Conservation (phyloP, 2,888 invertebrate genomes). For the Pycnomerus fuliginosus region DNA sequence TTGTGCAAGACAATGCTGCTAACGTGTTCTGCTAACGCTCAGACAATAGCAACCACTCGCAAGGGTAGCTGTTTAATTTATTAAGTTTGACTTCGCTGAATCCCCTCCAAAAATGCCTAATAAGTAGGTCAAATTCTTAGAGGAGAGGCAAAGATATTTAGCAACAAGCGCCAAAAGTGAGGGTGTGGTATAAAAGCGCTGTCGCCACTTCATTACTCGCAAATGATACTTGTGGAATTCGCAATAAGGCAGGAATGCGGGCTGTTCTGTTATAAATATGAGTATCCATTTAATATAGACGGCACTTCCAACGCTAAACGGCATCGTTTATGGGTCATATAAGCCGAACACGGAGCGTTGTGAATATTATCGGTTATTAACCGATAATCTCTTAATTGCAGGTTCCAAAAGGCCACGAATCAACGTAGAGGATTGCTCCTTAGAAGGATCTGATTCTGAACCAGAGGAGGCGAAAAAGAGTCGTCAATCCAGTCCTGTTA, state of each 20-base stretch:
- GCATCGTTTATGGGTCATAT: constrained; percentile 38
- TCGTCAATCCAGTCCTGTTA: constrained; percentile 47
- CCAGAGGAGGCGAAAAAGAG: constrained; percentile 47
- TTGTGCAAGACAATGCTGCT: constrained; percentile 41
- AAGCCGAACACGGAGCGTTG: constrained; percentile 1
- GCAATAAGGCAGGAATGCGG: constrained; percentile 55
- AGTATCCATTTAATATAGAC: constrained; percentile 52
- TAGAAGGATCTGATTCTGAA: constrained; percentile 56
- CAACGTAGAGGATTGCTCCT: constrained; percentile 51
- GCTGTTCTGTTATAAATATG: constrained; percentile 48
- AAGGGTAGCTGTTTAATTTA: constrained; percentile 33
- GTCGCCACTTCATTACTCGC: constrained; percentile 49
- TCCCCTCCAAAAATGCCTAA: too few species aligned
- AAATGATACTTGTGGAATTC: constrained; percentile 54
- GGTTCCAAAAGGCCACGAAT: constrained; percentile 54
- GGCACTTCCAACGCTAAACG: constrained; percentile 29
- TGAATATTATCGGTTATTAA: not conserved
- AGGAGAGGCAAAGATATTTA: too few species aligned
- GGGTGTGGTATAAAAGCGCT: constrained; percentile 33
- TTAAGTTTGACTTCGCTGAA: too few species aligned
- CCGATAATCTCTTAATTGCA: constrained; percentile 34
- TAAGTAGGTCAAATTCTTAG: too few species aligned
- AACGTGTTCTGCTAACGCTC: constrained; percentile 31
- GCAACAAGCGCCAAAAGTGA: too few species aligned
- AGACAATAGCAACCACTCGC: constrained; percentile 37